A percentile compares a stretch with the other conserved stretches of the same genome.
phyloP scores from a whole-genome alignment of 2,888 invertebrate genomes.

The Drosophila demipolita region DNA sequence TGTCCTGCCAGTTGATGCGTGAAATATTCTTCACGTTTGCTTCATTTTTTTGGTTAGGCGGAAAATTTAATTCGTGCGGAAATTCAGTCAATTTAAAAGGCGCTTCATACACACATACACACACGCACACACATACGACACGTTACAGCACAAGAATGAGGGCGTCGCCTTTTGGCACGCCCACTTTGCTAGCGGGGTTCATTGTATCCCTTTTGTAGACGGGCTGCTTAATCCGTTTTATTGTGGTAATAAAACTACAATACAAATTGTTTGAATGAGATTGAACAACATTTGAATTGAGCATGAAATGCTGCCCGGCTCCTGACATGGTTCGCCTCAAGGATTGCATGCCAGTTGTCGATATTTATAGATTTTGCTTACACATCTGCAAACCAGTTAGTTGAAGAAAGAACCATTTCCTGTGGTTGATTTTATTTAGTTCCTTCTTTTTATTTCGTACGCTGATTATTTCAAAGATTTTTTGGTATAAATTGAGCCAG shows the following conservation, averaged over 20 bases:
- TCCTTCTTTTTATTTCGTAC: not conserved
- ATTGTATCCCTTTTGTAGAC: conserved; percentile 68
- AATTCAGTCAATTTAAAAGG: conserved; percentile 77
- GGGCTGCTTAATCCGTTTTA: conserved; percentile 75
- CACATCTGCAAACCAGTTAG: conserved; percentile 2
- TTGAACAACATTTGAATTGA: conserved; percentile 80
- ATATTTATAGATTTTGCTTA: conserved; percentile 40
- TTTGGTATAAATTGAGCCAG: not conserved
- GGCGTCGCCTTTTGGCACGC: conserved; percentile 49
- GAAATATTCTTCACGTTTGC: conserved; percentile 66
- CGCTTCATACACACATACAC: conserved; percentile 4
- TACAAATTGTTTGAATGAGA: conserved; percentile 79
- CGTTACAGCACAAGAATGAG: conserved; percentile 19
- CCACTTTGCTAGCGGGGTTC: conserved; percentile 54
- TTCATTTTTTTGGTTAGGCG: conserved; percentile 18
- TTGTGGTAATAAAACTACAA: conserved; percentile 80
- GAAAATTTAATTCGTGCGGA: conserved; percentile 80
- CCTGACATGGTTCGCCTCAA: conserved; percentile 25
- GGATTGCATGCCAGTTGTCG: conserved; percentile 22
- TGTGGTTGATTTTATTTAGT: not conserved
- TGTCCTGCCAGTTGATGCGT: conserved; percentile 69
- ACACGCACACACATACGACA: conserved; percentile 5
- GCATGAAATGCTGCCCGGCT: conserved; percentile 65
- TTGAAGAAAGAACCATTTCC: not conserved
- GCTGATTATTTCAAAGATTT: not conserved